Percentiles rank a stretch among this genome's conserved stretches.
Conservation (phyloP, 2,888 invertebrate genomes). For the Napeogenes inachia region DNA sequence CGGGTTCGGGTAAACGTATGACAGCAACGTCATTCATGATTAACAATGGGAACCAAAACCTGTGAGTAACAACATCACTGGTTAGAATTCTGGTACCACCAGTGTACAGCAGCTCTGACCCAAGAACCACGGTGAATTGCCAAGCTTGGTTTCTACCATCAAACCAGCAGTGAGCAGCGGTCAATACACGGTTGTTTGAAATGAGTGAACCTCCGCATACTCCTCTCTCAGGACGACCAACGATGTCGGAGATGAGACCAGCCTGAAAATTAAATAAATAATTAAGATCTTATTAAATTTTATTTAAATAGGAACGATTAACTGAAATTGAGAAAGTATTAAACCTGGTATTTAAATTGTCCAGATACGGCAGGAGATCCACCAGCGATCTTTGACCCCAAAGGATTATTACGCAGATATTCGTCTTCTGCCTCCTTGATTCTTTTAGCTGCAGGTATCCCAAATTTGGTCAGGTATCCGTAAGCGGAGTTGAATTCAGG, state of each 20-base stretch:
- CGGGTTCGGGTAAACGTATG: slow-evolving; percentile 39
- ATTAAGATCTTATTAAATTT: background rate
- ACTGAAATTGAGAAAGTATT: background rate
- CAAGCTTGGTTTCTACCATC: slow-evolving; percentile 51
- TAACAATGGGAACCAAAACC: slow-evolving; percentile 42
- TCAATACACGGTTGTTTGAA: slow-evolving; percentile 38
- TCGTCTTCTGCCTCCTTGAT: slow-evolving; percentile 42
- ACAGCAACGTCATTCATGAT: slow-evolving; percentile 49
- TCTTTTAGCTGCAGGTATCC: slow-evolving; percentile 42
- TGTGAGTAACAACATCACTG: slow-evolving; percentile 40
- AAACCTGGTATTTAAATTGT: slow-evolving; percentile 22
- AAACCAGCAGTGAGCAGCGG: slow-evolving; percentile 61
- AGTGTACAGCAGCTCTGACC: slow-evolving; percentile 41
- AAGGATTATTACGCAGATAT: slow-evolving; percentile 8
- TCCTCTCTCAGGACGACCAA: slow-evolving; percentile 35
- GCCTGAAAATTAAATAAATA: slow-evolving; percentile 34
- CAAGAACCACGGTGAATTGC: slow-evolving; percentile 47
- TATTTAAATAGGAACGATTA: too few relatives aligned
- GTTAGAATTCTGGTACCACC: slow-evolving; percentile 45
- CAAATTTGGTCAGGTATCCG: slow-evolving; percentile 43
- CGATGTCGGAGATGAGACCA: slow-evolving; percentile 41
- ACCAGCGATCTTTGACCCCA: background rate
- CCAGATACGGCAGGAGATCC: slow-evolving; percentile 15
- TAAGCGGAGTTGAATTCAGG: slow-evolving; percentile 31
- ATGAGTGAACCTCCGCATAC: slow-evolving; percentile 52